Evolutionary conservation across 1,140 invertebrate species (phyloP), one percentile per base, ranked within the genome.

Genomic region (Sycobia sp.): DNA sequence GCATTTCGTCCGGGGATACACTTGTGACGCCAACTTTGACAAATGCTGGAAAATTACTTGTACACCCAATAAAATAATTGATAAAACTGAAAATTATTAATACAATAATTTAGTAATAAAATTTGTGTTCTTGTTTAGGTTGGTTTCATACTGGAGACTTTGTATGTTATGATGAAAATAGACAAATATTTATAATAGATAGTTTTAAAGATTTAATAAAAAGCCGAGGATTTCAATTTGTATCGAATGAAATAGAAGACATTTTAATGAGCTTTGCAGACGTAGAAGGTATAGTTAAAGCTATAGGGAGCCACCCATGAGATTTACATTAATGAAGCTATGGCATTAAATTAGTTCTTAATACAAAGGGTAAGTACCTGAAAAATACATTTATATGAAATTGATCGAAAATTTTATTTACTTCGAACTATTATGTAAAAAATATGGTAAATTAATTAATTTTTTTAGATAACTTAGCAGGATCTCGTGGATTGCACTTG

Each of bases 281-380:
- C 0, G 84, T 94, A 1, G 71, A 78, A 29, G 89, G 91, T n/a
- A n/a, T n/a, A 62, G 87, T 81, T 3, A 89, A 86, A 0, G 90
- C 94, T 0, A 81, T 91, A 22, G 88, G 89, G 0, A 78, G 90
- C 34, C 84, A n/a, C 87, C 0, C 80, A 89, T 62, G 69, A 81
- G 20, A 71, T 80, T 18, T 76, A 78, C 67, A 85, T 86, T 11
- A 87, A 93, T 65, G 71, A 87, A 14, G 86, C 89, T 0, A 80
- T 85, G 39, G 91, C 89, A 5, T 87, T 2, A 65, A 66, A 8
- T 70, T 67, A 25, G 66, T 71, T 32, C 70, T 75, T 3, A 77
- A 73, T 0, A 39, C 62, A 7, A 62, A 79, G 10, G 71, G 84
- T 46, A 14, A 7, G 23, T 14, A 3, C 5, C 2, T 4, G 2